These are phyloP conservation scores for Poeciliopsis occidentalis DNA, from an alignment of 2,113 vertebrate genomes.

Conservation along the genomic window DNA sequence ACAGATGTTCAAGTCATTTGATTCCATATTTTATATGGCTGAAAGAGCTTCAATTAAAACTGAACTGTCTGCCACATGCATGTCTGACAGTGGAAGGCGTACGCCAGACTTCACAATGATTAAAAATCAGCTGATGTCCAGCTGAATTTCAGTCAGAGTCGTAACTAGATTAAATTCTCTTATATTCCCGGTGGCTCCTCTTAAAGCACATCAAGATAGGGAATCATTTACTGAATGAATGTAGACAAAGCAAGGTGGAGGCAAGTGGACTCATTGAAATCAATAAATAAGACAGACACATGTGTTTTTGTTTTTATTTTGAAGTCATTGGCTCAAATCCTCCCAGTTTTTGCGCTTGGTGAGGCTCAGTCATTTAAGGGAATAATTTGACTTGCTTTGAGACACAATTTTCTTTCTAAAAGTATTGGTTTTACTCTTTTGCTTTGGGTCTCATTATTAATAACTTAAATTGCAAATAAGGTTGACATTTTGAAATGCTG, in stretches of 20 bases:
- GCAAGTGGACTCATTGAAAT: conserved; percentile 5
- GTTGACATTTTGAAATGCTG: neutral
- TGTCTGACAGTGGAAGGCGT: neutral
- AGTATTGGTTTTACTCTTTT: neutral
- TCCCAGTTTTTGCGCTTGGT: neutral
- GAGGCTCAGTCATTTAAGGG: neutral
- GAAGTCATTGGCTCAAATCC: neutral
- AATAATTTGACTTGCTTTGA: neutral
- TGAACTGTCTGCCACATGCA: neutral
- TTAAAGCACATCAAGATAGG: conserved; percentile 7
- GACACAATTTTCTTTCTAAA: neutral
- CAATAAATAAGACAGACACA: neutral
- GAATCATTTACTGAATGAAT: conserved; percentile 23
- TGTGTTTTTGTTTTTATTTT: neutral
- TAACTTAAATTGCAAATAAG: neutral
- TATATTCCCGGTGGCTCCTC: conserved; percentile 4
- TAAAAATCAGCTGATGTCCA: conserved; percentile 26
- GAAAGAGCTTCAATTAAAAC: conserved; percentile 1
- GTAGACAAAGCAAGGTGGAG: neutral
- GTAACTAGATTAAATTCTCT: conserved; percentile 28
- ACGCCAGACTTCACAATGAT: conserved; percentile 3
- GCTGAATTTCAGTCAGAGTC: conserved; percentile 12
- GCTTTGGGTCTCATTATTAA: neutral
- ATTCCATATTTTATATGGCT: neutral
- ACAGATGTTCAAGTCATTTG: neutral